Conservation (phyloP, 2,888 invertebrate species). For the Ophonus ardosiacus region DNA sequence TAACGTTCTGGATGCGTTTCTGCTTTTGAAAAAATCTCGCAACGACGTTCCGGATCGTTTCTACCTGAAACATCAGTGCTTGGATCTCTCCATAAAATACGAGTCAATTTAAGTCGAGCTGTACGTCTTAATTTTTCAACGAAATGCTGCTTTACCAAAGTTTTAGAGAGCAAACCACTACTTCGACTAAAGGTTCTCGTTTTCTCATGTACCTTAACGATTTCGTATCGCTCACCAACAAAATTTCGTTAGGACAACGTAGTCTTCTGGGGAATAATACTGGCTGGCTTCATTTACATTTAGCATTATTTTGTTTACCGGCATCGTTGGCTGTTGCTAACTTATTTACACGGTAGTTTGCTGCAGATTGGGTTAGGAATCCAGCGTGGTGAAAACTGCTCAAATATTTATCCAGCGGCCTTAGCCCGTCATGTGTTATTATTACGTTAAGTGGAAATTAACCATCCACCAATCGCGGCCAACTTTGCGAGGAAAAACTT, state of each 20-base stretch:
- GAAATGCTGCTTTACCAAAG: no score
- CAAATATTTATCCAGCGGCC: conserved; percentile 43
- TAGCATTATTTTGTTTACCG: conserved; percentile 44
- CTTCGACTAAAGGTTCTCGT: no score
- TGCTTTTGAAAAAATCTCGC: no score
- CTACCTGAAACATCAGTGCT: no score
- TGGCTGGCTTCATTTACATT: conserved; percentile 10
- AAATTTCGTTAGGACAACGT: background rate
- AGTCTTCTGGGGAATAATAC: background rate
- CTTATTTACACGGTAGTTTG: conserved; percentile 52
- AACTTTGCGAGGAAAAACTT: conserved; percentile 28
- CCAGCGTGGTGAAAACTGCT: conserved; percentile 56
- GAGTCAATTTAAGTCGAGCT: no score
- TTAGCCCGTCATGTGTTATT: conserved; percentile 36
- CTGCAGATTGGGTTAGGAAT: conserved; percentile 54
- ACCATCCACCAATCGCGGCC: conserved; percentile 18
- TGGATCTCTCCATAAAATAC: no score
- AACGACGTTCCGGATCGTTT: no score
- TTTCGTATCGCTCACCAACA: background rate
- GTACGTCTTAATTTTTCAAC: no score
- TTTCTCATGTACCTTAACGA: background rate
- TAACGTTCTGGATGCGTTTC: no score
- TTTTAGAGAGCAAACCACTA: no score
- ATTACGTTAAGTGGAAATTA: conserved; percentile 38
- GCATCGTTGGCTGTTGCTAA: conserved; percentile 45